Evolutionary conservation across 2,797 vertebrate genomes (phyloP).

Genomic region (Sardinella longiceps): DNA sequence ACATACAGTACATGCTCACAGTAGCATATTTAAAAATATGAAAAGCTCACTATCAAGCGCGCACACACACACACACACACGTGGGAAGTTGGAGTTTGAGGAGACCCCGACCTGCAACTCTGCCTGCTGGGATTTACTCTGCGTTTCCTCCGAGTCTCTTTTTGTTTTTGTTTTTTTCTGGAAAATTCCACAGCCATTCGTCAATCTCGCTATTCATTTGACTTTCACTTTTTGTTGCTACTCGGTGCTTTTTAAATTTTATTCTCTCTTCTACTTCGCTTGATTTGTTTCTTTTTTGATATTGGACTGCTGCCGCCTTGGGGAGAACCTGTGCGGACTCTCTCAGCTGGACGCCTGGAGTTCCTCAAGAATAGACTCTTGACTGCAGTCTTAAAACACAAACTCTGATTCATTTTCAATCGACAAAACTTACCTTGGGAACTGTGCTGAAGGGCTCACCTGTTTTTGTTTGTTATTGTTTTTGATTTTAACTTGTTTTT

Average conservation of each 20-base stretch:
- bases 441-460: slow-evolving; percentile 69
- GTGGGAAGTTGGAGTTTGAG: background rate
- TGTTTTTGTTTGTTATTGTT: background rate
- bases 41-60: background rate
- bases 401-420: slow-evolving; percentile 56
- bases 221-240: slow-evolving; percentile 44
- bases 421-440: slow-evolving; percentile 59
- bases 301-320: background rate
- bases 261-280: slow-evolving; percentile 42
- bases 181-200: background rate
- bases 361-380: slow-evolving; percentile 62
- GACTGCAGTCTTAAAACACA: slow-evolving; percentile 68
- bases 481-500: slow-evolving; percentile 49
- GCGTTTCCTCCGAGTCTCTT: slow-evolving; percentile 13
- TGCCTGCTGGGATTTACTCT: background rate
- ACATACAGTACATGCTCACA: background rate
- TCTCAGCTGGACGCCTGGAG: slow-evolving; percentile 24
- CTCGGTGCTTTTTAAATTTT: slow-evolving; percentile 52
- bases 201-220: slow-evolving; percentile 45
- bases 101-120: background rate
- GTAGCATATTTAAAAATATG: background rate
- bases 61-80: background rate
- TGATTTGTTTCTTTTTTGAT: slow-evolving; percentile 53
- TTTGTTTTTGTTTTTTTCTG: background rate
- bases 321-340: background rate